Percentiles rank a stretch among this genome's conserved stretches.
phyloP scores from a whole-genome alignment of 2,113 vertebrate species.

The Fulica atra region DNA sequence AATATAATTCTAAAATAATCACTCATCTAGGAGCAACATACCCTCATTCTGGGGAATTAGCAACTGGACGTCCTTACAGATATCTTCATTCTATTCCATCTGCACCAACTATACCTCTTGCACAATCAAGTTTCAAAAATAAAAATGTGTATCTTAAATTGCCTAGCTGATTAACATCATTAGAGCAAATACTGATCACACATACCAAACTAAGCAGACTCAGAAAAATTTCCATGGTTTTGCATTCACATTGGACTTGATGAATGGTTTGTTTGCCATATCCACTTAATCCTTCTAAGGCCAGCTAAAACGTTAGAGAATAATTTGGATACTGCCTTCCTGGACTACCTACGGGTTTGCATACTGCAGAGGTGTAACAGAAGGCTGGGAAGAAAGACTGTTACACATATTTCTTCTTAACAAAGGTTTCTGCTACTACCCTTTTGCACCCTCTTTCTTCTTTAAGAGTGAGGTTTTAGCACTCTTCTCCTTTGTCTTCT shows the following conservation, averaged over 20 bases:
- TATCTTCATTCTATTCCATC: neutral
- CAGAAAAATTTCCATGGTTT: neutral
- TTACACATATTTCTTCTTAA: neutral
- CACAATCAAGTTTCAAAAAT: neutral
- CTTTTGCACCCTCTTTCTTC: neutral
- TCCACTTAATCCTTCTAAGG: neutral
- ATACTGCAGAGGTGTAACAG: neutral
- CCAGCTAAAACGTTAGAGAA: neutral
- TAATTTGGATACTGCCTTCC: neutral
- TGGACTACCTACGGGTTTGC: neutral
- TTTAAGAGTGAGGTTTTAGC: neutral
- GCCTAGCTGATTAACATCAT: neutral
- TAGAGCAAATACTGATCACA: neutral
- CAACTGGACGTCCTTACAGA: neutral
- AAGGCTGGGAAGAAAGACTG: neutral
- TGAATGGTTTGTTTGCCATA: neutral
- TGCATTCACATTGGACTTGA: neutral
- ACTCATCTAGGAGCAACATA: neutral
- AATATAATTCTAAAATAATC: neutral
- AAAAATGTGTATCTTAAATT: neutral
- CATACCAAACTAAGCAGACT: neutral
- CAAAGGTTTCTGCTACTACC: neutral
- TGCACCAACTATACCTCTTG: neutral
- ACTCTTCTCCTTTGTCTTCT: neutral
- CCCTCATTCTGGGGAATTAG: neutral